Percentiles rank a stretch among this genome's conserved stretches.
Conservation (phyloP, 2,888 invertebrate species). For the Marasmarcha lunaedactyla region DNA sequence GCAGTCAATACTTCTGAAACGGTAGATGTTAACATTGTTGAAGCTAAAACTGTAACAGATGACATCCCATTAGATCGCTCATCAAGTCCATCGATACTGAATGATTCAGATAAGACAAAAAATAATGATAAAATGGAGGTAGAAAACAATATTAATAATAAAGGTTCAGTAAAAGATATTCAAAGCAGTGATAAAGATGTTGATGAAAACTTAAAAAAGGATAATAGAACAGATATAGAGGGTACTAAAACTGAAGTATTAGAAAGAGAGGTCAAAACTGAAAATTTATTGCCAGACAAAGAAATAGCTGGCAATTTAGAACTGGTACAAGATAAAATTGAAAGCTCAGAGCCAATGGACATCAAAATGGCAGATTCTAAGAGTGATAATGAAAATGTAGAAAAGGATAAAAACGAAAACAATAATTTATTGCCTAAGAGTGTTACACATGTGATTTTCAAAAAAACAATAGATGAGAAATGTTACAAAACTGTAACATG, state of each 20-base stretch:
- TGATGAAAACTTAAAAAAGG: no score
- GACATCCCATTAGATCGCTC: constrained; percentile 31
- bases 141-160: not conserved
- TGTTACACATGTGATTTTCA: constrained; percentile 50
- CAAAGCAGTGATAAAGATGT: no score
- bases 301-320: not conserved
- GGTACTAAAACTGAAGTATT: no score
- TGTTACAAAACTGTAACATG: constrained; percentile 51
- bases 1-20: constrained; percentile 17
- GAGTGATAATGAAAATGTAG: constrained; percentile 4
- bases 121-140: not conserved
- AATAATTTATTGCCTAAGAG: constrained; percentile 10
- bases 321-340: no score
- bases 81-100: constrained; percentile 52
- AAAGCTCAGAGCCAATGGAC: not conserved
- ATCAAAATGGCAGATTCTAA: not conserved
- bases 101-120: constrained; percentile 32
- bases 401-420: constrained; percentile 1
- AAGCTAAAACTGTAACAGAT: constrained; percentile 10
- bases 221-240: no score
- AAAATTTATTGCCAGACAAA: not conserved
- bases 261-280: no score
- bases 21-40: constrained; percentile 17
- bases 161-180: no score
- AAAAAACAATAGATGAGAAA: constrained; percentile 37